Conservation (phyloP, 2,113 vertebrate species). For the Corythornis madagascariensis region DNA sequence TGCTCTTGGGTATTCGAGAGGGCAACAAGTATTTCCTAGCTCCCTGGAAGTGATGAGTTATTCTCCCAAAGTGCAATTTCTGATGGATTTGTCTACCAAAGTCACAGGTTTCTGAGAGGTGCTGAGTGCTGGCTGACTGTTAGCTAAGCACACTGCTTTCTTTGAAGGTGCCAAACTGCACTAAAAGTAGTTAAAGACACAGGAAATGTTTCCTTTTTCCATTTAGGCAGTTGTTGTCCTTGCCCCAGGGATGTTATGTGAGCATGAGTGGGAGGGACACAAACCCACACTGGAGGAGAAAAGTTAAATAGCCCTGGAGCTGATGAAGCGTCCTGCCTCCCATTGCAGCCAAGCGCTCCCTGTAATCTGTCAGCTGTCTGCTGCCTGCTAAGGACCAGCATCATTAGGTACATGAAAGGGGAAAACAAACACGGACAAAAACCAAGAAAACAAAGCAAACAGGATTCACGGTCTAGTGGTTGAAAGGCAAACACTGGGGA, state of each 20-base stretch:
- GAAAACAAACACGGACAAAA: constrained; percentile 46
- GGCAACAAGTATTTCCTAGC: not conserved
- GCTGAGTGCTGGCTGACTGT: not conserved
- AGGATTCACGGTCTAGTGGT: constrained; percentile 62
- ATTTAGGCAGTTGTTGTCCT: constrained; percentile 44
- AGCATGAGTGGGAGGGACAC: not conserved
- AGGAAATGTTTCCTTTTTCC: constrained; percentile 67
- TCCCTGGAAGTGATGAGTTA: not conserved
- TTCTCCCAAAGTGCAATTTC: not conserved
- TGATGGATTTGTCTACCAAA: not conserved
- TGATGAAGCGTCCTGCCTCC: not conserved
- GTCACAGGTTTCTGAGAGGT: not conserved
- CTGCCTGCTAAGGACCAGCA: constrained; percentile 31
- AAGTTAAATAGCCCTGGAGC: not conserved
- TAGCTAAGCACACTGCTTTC: not conserved
- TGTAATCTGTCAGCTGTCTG: constrained; percentile 42
- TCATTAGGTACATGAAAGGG: constrained; percentile 61
- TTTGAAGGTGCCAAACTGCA: constrained; percentile 56
- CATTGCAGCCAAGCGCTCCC: not conserved
- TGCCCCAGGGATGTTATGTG: constrained; percentile 58
- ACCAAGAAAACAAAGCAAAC: constrained; percentile 52
- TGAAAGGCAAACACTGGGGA: not conserved
- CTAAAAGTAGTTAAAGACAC: constrained; percentile 54
- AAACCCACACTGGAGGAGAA: not conserved
- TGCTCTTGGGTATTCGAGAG: not conserved